phyloP scores from a whole-genome alignment of 2,113 vertebrate species.

The Archilochus colubris region DNA sequence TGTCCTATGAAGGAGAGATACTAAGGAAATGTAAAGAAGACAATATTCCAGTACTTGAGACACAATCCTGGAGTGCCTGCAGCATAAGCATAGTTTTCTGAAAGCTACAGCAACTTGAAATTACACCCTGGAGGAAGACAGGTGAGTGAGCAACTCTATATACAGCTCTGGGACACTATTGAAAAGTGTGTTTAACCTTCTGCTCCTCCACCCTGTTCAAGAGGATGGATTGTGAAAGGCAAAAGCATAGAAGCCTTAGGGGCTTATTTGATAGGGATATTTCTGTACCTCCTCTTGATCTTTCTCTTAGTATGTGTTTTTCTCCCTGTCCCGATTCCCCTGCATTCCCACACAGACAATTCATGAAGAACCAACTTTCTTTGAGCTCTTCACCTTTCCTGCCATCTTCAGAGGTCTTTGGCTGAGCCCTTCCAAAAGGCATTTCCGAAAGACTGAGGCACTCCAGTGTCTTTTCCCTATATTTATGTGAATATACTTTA shows the following conservation, averaged over 20 bases:
- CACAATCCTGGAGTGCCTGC: not conserved
- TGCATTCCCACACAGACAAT: not conserved
- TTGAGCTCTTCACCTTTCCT: not conserved
- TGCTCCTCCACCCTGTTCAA: not conserved
- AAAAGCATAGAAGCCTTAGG: not conserved
- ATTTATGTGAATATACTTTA: not conserved
- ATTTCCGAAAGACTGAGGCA: not conserved
- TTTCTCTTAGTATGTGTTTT: fast-evolving
- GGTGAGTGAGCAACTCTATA: not conserved
- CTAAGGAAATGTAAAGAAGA: not conserved
- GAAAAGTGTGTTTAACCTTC: not conserved
- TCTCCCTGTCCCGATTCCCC: fast-evolving
- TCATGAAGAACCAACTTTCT: not conserved
- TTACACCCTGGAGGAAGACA: not conserved
- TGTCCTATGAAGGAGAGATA: not conserved
- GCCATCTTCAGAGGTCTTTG: not conserved
- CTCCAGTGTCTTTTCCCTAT: not conserved
- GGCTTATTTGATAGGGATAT: not conserved
- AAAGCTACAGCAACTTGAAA: not conserved
- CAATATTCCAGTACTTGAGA: not conserved
- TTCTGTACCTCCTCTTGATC: not conserved
- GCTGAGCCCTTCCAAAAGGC: not conserved
- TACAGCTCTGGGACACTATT: not conserved
- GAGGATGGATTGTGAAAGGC: not conserved
- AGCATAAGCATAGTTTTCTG: not conserved